phyloP scores from a whole-genome alignment of 2,797 vertebrate species.

The Takifugu ocellatus region DNA sequence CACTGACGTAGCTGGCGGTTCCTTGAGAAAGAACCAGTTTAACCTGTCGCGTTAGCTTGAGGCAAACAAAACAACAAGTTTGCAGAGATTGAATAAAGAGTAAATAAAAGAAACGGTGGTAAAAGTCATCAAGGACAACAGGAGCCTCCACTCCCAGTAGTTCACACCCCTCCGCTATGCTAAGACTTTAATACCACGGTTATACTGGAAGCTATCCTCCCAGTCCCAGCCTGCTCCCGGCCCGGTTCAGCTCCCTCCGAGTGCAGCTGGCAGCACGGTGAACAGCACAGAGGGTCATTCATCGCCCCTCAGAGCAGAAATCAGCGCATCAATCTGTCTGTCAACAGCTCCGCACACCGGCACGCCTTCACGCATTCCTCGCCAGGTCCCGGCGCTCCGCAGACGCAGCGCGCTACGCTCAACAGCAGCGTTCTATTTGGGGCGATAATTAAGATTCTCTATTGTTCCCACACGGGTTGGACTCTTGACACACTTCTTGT shows the following conservation, averaged over 20 bases:
- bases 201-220: slow-evolving; percentile 18
- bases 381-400: neutral
- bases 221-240: slow-evolving; percentile 26
- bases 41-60: neutral
- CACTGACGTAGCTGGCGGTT: neutral
- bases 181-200: slow-evolving; percentile 22
- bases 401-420: no score
- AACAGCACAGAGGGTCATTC: slow-evolving; percentile 60
- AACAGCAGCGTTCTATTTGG: neutral
- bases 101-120: neutral
- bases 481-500: slow-evolving; percentile 15
- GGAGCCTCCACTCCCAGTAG: slow-evolving; percentile 14
- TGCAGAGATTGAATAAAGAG: neutral
- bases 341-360: slow-evolving; percentile 60
- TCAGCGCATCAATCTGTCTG: slow-evolving; percentile 66
- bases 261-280: slow-evolving; percentile 49
- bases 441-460: neutral
- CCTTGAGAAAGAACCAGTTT: neutral
- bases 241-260: slow-evolving; percentile 39
- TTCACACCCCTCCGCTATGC: slow-evolving; percentile 36
- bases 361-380: slow-evolving; percentile 45
- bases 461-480: slow-evolving; percentile 5
- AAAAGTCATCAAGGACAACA: no score
- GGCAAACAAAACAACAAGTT: neutral
- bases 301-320: slow-evolving; percentile 61